Percentiles rank a stretch among this genome's conserved stretches.
Evolutionary conservation across 2,797 vertebrate genomes (phyloP).

Genomic region (Epinephelus awoara): DNA sequence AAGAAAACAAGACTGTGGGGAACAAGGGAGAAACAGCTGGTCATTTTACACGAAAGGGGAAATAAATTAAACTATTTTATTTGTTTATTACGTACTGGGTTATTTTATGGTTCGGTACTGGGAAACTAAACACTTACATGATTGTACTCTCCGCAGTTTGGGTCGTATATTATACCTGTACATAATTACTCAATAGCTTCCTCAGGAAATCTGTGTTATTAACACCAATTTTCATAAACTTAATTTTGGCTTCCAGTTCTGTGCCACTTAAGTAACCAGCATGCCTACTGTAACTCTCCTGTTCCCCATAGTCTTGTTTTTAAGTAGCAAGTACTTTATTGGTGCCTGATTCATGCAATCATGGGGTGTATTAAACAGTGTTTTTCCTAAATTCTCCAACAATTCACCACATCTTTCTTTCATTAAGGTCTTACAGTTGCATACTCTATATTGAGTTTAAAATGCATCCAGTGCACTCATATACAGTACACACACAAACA

Average conservation of each 20-base stretch:
- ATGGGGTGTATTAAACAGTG: background rate
- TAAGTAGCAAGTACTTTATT: background rate
- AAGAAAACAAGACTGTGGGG: background rate
- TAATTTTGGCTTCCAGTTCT: background rate
- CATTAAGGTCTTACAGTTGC: background rate
- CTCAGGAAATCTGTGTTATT: background rate
- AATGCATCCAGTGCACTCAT: conserved; percentile 4
- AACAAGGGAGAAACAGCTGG: background rate
- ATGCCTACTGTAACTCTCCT: background rate
- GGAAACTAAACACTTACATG: background rate
- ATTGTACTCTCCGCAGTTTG: background rate
- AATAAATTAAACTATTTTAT: background rate
- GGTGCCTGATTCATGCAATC: background rate
- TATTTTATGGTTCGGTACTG: background rate
- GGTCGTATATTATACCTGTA: background rate
- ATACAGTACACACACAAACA: conserved; percentile 1
- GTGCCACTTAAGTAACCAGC: background rate
- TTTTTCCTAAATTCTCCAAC: background rate
- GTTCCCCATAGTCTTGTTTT: background rate
- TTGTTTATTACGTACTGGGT: background rate
- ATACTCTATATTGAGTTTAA: background rate
- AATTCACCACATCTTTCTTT: background rate
- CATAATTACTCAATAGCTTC: background rate
- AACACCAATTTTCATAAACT: background rate
- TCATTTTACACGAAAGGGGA: background rate